Conservation (phyloP, 2,888 invertebrate species). For the Nymphalis urticae region DNA sequence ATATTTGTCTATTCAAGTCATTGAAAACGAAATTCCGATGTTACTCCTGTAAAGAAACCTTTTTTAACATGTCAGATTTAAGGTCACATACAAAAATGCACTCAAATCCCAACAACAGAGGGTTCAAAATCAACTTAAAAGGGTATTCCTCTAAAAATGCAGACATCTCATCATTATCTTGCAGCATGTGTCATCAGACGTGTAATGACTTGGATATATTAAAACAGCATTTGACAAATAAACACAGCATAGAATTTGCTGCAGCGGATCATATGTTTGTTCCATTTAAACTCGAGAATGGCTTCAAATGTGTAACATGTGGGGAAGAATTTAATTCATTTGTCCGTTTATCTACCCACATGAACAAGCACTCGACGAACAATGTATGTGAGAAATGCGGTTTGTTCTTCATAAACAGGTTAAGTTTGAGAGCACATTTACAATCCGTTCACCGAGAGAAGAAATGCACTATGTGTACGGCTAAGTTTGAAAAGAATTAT, state of each 20-base stretch:
- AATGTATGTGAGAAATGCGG: slow-evolving; percentile 59
- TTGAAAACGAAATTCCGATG: slow-evolving; percentile 55
- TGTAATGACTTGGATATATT: slow-evolving; percentile 45
- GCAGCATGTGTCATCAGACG: slow-evolving; percentile 48
- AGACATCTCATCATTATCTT: slow-evolving; percentile 55
- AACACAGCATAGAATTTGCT: slow-evolving; percentile 47
- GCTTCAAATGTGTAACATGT: slow-evolving; percentile 50
- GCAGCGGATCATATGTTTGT: slow-evolving; percentile 49
- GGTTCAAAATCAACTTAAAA: slow-evolving; percentile 32
- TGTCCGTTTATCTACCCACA: slow-evolving; percentile 45
- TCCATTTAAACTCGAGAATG: slow-evolving; percentile 50
- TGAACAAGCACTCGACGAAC: slow-evolving; percentile 54
- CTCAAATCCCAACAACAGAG: background rate
- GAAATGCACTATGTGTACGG: slow-evolving; percentile 51
- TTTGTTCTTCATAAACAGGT: slow-evolving; percentile 49
- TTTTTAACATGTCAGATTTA: slow-evolving; percentile 47
- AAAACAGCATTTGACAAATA: slow-evolving; percentile 47
- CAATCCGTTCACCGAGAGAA: slow-evolving; percentile 48
- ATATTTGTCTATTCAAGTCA: slow-evolving; percentile 51
- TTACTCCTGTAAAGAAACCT: slow-evolving; percentile 50
- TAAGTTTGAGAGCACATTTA: slow-evolving; percentile 51
- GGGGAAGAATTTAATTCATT: slow-evolving; percentile 43
- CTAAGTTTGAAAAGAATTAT: slow-evolving; percentile 42
- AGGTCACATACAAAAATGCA: slow-evolving; percentile 43
- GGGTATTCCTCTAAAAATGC: slow-evolving; percentile 49